Evolutionary conservation across 2,888 invertebrate genomes (phyloP).

Genomic region (Orthosia cruda): DNA sequence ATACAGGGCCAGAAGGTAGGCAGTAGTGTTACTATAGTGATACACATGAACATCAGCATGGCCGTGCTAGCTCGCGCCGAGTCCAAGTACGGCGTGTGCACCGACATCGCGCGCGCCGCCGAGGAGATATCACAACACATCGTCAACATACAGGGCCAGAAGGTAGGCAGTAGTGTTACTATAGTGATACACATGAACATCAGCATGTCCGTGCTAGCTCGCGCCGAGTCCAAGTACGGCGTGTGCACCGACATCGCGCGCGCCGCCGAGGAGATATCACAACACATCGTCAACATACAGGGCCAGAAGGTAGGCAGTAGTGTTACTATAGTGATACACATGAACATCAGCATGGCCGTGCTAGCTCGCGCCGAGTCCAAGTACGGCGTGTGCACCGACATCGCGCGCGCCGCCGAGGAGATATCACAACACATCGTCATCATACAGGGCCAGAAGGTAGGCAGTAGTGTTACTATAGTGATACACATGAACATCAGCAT

Average conservation of each 20-base stretch:
- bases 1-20: conserved; percentile 93
- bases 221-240: conserved; percentile 93
- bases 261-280: conserved; percentile 94
- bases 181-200: conserved; percentile 90
- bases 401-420: conserved; percentile 94
- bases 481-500: conserved; percentile 92
- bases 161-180: conserved; percentile 80
- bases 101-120: conserved; percentile 93
- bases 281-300: conserved; percentile 91
- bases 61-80: conserved; percentile 93
- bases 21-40: no score
- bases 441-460: conserved; percentile 93
- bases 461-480: not conserved
- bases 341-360: conserved; percentile 93
- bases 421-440: conserved; percentile 93
- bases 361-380: conserved; percentile 93
- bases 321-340: conserved; percentile 60
- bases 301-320: conserved; percentile 91
- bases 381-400: conserved; percentile 93
- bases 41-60: conserved; percentile 92
- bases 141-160: conserved; percentile 92
- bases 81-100: conserved; percentile 93
- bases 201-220: conserved; percentile 92
- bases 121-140: conserved; percentile 93
- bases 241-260: conserved; percentile 94